A percentile compares a stretch with the other conserved stretches of the same genome.
Conservation (phyloP, 2,888 invertebrate species). For the Lapara coniferarum region DNA sequence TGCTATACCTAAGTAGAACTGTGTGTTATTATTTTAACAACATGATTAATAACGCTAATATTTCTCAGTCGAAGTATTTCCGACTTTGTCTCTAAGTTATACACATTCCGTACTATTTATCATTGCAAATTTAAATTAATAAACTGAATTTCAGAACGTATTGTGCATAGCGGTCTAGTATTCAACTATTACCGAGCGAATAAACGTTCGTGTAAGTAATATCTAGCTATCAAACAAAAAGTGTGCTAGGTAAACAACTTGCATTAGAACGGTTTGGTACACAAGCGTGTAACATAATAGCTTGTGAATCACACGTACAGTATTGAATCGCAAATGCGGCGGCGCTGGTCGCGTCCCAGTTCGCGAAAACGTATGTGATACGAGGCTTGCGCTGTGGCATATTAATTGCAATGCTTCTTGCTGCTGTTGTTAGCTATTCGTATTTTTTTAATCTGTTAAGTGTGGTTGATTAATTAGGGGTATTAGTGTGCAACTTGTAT, state of each 20-base stretch:
- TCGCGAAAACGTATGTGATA: background rate
- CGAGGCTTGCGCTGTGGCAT: background rate
- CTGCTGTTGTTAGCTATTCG: no score
- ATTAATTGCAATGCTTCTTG: no score
- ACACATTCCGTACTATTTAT: no score
- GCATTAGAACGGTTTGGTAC: constrained; percentile 8
- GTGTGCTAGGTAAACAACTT: background rate
- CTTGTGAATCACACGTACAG: constrained; percentile 33
- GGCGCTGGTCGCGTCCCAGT: background rate
- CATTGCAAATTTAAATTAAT: background rate
- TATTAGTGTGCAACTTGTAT: background rate
- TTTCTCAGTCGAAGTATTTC: no score
- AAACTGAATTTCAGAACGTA: background rate
- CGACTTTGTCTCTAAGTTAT: no score
- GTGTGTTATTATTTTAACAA: no score
- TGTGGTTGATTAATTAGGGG: background rate
- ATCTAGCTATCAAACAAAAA: constrained; percentile 10
- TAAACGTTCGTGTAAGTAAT: constrained; percentile 7
- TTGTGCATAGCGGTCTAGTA: background rate
- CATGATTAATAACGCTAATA: no score
- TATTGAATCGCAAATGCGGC: constrained; percentile 18
- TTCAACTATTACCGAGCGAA: background rate
- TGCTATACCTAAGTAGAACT: no score
- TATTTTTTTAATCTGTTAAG: no score
- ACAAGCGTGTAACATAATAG: constrained; percentile 13